phyloP scores from a whole-genome alignment of 2,113 vertebrate genomes.

The Misgurnus mizolepis region DNA sequence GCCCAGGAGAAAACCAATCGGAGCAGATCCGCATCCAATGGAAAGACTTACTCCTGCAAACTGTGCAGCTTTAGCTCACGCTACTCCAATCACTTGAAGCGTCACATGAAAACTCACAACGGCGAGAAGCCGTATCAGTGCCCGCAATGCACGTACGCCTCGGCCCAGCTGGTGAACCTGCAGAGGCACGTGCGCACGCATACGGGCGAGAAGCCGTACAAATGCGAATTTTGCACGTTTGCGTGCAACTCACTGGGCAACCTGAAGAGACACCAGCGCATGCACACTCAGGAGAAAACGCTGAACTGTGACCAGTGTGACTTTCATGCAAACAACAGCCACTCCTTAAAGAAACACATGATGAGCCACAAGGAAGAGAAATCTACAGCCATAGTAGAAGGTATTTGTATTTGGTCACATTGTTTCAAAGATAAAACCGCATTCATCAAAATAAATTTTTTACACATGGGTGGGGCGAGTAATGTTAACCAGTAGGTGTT shows the following conservation, averaged over 20 bases:
- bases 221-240: constrained; percentile 88
- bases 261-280: constrained; percentile 94
- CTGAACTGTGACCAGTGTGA: constrained; percentile 78
- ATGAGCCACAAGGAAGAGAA: constrained; percentile 66
- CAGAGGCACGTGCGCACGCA: constrained; percentile 94
- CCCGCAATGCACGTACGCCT: constrained; percentile 91
- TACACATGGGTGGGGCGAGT: no score
- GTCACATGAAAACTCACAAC: constrained; percentile 98
- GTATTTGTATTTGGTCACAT: constrained; percentile 9
- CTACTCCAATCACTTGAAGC: constrained; percentile 96
- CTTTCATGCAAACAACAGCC: constrained; percentile 76
- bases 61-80: constrained; percentile 94
- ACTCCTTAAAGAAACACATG: constrained; percentile 71
- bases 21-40: constrained; percentile 65
- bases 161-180: constrained; percentile 95
- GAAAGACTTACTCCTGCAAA: constrained; percentile 86
- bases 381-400: constrained; percentile 42
- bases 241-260: constrained; percentile 97
- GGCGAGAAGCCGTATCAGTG: constrained; percentile 95
- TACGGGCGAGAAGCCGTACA: constrained; percentile 96
- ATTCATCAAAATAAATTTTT: no score
- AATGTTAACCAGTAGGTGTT: no score
- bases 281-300: constrained; percentile 84
- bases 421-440: no score
- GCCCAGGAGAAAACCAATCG: constrained; percentile 61